Evolutionary conservation across 2,888 invertebrate species (phyloP), one percentile per base, ranked within the genome.

Genomic region (Amiota communis): DNA sequence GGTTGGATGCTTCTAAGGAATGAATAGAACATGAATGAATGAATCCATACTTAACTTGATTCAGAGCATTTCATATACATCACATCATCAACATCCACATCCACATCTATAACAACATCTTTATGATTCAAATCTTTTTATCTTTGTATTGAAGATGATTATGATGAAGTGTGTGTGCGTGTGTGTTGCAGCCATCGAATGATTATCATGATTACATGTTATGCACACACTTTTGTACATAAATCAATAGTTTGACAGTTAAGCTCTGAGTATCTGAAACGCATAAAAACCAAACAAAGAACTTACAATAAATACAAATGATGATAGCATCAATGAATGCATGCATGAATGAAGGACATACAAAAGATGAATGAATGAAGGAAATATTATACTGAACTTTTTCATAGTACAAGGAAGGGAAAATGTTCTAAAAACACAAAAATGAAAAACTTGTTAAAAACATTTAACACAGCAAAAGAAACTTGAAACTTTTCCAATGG

Each of bases 171-270:
- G 36, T 36, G 36, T 36, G 36, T 36, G 36, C 6, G 36, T 36
- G 36, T 36, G 65, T 65, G 65, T 49, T 48, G 63, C 20, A 15
- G 48, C 47, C 47, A 15, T 17, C 2, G 53, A 53, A 53, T n/a
- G 20, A 12, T 17, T 17, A 48, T 48, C 48, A 65, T 17, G 65
- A 48, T 36, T 48, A 46, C 63, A 17, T 11, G n/a, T 46, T 64
- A 47, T 47, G 47, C 13, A 68, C 59, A 73, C 3, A 23, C 23
- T 23, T 2, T 23, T 23, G 2, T 23, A 23, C 83, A 83, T 83
- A 83, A 83, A 83, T 85, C 83, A 83, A 83, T 85, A 85, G 72
- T 61, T 72, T 82, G 83, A 83, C 83, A 83, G 85, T 83, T 80
- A n/a, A 36, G 47, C 79, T 84, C 57, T 83, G 83, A 85, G 84